Conservation (phyloP, 2,797 vertebrate species). For the Rousettus madagascariensis region DNA sequence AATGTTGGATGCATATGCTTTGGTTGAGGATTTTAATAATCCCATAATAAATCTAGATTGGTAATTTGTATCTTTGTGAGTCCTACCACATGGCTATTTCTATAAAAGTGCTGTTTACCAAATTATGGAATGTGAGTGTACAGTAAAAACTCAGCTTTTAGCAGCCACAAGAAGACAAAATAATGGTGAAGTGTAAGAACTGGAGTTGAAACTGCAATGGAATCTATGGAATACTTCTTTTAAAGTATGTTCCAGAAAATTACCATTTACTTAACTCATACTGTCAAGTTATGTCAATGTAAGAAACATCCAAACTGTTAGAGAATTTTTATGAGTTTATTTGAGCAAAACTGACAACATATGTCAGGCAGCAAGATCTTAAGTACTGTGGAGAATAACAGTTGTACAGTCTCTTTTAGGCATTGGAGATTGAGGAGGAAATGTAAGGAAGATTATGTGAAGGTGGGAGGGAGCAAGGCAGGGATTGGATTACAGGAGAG, state of each 20-base stretch:
- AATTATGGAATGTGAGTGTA: background rate
- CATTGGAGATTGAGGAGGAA: background rate
- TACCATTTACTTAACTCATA: background rate
- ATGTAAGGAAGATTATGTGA: background rate
- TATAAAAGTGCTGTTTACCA: background rate
- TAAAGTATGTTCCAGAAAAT: slow-evolving; percentile 6
- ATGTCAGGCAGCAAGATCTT: background rate
- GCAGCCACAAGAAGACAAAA: background rate
- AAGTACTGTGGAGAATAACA: background rate
- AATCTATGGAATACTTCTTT: background rate
- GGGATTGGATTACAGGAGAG: background rate
- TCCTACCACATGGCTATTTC: background rate
- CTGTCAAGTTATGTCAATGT: background rate
- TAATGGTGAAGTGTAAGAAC: background rate
- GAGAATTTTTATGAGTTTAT: background rate
- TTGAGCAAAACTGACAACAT: background rate
- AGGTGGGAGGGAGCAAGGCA: background rate
- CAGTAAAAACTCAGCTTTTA: background rate
- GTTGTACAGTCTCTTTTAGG: too few species aligned
- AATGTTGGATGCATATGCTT: background rate
- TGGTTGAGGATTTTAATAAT: background rate
- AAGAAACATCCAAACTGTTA: background rate
- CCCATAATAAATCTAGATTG: background rate
- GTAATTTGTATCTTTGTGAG: background rate
- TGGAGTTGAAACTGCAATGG: background rate